These are phyloP conservation scores for Temnothorax longispinosus DNA, from an alignment of 1,140 invertebrate genomes.

Conservation along the genomic window DNA sequence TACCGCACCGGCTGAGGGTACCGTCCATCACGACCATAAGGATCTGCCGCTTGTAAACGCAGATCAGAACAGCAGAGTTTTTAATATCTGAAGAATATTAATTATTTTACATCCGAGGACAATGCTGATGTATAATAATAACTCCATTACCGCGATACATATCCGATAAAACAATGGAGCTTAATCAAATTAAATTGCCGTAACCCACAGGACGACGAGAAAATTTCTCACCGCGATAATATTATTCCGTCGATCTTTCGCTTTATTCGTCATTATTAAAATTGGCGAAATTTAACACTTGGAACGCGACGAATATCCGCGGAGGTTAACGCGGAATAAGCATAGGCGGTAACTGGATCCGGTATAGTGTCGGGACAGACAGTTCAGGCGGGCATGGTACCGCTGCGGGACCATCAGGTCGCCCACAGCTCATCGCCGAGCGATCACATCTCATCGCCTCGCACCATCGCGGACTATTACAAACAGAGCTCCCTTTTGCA, in stretches of 20 bases:
- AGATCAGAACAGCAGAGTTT: conserved; percentile 18
- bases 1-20: conserved; percentile 76
- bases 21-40: conserved; percentile 78
- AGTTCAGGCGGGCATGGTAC: conserved; percentile 75
- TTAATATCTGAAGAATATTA: conserved; percentile 10
- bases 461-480: conserved; percentile 83
- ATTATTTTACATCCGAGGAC: not conserved
- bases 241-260: not conserved
- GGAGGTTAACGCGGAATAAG: conserved; percentile 69
- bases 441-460: conserved; percentile 85
- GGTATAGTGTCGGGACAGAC: conserved; percentile 63
- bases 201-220: not conserved
- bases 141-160: not conserved
- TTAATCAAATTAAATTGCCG: not conserved
- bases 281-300: conserved; percentile 43
- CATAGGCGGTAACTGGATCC: conserved; percentile 73
- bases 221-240: not conserved
- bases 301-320: conserved; percentile 61
- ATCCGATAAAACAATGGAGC: not conserved
- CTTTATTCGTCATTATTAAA: conserved; percentile 27
- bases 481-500: conserved; percentile 77
- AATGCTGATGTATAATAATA: not conserved
- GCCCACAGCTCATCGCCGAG: conserved; percentile 84
- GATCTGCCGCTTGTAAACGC: conserved; percentile 53
- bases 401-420: conserved; percentile 84